Base-by-base conservation (phyloP, 2,888 invertebrate genomes). In the Abrostola tripartita region DNA sequence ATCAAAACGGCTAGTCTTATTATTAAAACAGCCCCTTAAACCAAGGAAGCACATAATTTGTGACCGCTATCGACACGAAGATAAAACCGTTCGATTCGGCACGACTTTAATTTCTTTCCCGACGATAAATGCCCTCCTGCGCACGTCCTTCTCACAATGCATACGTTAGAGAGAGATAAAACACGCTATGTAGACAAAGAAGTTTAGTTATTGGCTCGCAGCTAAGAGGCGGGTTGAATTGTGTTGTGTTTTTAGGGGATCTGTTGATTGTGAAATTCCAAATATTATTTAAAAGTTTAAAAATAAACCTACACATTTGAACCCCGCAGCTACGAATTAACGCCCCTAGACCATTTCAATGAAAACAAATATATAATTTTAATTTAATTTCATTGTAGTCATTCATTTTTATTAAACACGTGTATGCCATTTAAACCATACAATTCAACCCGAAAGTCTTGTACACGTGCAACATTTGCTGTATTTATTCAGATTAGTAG, bases 11-110 rank as follows among this genome's bases (percentile, higher is more conserved):
- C 8, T 5, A 5, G 7, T 69, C 61, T 53, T 52, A 11, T 44
- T 70, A 52, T 24, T 40, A 70, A 58, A 74, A 85, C 73, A 54
- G 41, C 61, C 60, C 82, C 83, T 83, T 88, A 85, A 84, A 74
- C 62, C 81, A 85, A 90, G 90, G 90, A 91, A 92, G 90, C 92
- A 92, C 93, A 93, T 93, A 93, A 94, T 93, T 93, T 93, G 93
- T 92, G 93, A 89, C 89, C 91, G 91, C 92, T 91, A 92, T 94
- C 93, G 92, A 92, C 93, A 92, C 92, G 88, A 88, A 90, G 92
- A 93, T 93, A 92, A 92, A 91, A 91, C 91, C 90, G 89, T 91
- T 91, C 92, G 91, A 93, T 93, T 93, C 87, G 89, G 88, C 86
- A 88, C 90, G 89, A 92, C 92, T 93, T 94, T 94, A 93, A 94